Evolutionary conservation across 2,113 vertebrate species (phyloP).

Genomic region (Pristiophorus japonicus): DNA sequence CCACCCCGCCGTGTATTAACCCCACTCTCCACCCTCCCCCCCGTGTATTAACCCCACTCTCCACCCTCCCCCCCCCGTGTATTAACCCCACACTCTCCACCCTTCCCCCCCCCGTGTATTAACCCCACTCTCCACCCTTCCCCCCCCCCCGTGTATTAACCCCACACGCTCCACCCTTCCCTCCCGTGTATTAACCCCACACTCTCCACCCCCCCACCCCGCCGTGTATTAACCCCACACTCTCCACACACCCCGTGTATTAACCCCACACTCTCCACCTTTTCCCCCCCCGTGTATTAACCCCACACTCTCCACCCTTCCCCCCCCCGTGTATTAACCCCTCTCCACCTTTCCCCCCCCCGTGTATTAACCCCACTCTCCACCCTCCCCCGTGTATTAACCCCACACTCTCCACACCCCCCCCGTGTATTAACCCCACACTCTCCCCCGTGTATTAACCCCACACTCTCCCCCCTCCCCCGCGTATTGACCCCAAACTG

Average conservation of each 20-base stretch:
- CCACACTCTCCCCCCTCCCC: too few species aligned
- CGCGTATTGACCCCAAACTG: too few species aligned
- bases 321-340: not conserved
- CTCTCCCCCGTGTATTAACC: not conserved
- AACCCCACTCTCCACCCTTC: not conserved
- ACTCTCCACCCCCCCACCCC: not conserved
- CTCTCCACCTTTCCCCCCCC: not conserved
- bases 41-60: not conserved
- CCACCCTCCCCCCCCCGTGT: not conserved
- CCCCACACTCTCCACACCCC: not conserved
- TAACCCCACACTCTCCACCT: not conserved
- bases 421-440: not conserved
- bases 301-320: not conserved
- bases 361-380: not conserved
- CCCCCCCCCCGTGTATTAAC: not conserved
- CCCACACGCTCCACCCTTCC: not conserved
- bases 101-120: not conserved
- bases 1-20: not conserved
- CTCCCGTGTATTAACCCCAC: not conserved
- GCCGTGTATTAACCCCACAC: not conserved
- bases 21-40: not conserved
- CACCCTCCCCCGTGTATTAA: not conserved
- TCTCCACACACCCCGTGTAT: not conserved
- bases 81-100: not conserved
- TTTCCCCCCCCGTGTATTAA: not conserved